Percentiles rank a stretch among this genome's conserved stretches.
These are phyloP conservation scores for Capricornis sumatraensis DNA, from an alignment of 2,113 vertebrate species.

Conservation along the genomic window DNA sequence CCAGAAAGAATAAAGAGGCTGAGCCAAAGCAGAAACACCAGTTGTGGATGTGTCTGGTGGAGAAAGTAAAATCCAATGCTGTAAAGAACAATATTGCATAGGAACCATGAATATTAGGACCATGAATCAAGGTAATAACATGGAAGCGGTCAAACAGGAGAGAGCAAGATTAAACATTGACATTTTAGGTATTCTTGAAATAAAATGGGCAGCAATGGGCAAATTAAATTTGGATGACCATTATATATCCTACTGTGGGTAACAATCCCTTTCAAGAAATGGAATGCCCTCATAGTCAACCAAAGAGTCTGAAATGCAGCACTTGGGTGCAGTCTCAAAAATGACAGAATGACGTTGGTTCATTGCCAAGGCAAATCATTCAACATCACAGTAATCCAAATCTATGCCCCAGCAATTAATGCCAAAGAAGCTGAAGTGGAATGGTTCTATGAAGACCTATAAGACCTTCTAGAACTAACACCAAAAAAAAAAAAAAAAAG, in stretches of 20 bases:
- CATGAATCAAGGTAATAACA: neutral
- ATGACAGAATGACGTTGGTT: neutral
- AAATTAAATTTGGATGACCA: neutral
- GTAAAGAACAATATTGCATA: neutral
- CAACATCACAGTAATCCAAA: neutral
- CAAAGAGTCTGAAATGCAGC: neutral
- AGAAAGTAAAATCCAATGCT: neutral
- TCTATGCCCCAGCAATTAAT: neutral
- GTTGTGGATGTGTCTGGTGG: neutral
- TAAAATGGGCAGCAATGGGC: neutral
- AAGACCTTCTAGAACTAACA: neutral
- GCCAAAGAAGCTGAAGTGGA: neutral
- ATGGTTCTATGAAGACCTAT: neutral
- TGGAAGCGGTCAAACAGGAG: neutral
- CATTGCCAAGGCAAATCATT: neutral
- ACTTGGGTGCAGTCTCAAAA: neutral
- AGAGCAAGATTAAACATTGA: neutral
- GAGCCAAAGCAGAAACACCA: neutral
- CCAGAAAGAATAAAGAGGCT: neutral
- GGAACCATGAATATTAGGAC: neutral
- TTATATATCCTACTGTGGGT: neutral
- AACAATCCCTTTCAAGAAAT: neutral
- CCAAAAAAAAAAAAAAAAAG: neutral
- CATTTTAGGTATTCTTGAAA: neutral
- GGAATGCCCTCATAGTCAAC: neutral